Percentiles rank a stretch among this genome's conserved stretches.
Evolutionary conservation across 2,888 invertebrate species (phyloP).

Genomic region (Encarsia formosa): DNA sequence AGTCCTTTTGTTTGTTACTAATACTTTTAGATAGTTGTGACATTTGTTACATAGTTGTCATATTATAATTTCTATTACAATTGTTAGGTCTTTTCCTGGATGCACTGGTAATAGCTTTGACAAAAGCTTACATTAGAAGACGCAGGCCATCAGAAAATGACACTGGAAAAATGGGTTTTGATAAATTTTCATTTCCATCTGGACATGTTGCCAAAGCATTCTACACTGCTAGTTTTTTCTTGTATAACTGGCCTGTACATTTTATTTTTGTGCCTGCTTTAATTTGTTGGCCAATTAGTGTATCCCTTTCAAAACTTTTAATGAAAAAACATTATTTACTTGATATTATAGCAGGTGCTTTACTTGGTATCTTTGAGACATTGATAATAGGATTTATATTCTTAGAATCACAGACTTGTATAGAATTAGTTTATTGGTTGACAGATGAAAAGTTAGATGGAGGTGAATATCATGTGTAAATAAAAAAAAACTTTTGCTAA

Average conservation of each 20-base stretch:
- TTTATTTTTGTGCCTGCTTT: conserved; percentile 61
- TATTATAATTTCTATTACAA: not conserved
- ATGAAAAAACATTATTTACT: conserved; percentile 82
- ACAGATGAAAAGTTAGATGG: conserved; percentile 68
- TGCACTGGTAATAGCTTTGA: conserved; percentile 68
- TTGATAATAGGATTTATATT: conserved; percentile 63
- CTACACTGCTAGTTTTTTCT: conserved; percentile 71
- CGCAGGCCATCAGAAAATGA: conserved; percentile 67
- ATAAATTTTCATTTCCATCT: conserved; percentile 91
- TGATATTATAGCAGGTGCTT: conserved; percentile 74
- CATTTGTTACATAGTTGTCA: not conserved
- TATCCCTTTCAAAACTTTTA: conserved; percentile 76
- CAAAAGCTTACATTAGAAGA: conserved; percentile 75
- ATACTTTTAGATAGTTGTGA: no score
- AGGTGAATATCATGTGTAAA: conserved; percentile 66
- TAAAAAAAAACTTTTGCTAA: no score
- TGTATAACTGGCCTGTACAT: conserved; percentile 61
- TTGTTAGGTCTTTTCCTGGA: conserved; percentile 82
- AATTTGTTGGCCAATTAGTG: conserved; percentile 69
- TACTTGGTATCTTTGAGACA: conserved; percentile 72
- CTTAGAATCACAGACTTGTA: conserved; percentile 63
- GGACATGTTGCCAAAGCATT: conserved; percentile 87
- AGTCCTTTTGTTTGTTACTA: no score
- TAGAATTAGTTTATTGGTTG: conserved; percentile 59
- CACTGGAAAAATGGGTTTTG: conserved; percentile 75